A percentile compares a stretch with the other conserved stretches of the same genome.
Conservation (phyloP, 2,888 invertebrate species). For the Nomada hirtipes region DNA sequence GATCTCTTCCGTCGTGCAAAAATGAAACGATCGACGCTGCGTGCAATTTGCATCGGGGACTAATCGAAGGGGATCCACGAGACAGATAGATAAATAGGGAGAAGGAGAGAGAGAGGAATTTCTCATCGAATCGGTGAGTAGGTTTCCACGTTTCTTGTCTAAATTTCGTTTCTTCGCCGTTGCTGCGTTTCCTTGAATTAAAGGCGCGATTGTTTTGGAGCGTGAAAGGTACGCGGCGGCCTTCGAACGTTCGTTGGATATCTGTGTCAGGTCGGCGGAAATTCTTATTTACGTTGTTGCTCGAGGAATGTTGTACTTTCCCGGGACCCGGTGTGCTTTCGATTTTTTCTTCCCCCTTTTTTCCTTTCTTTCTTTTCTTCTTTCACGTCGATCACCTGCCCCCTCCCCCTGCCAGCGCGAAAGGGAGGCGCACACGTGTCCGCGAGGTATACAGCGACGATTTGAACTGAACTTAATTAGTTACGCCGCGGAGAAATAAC, state of each 20-base stretch:
- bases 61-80: slow-evolving; percentile 5
- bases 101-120: not conserved
- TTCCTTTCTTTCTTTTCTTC: not conserved
- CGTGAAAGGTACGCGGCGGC: slow-evolving; percentile 60
- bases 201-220: slow-evolving; percentile 59
- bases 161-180: not conserved
- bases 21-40: slow-evolving; percentile 16
- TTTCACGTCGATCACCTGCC: not conserved
- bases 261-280: slow-evolving; percentile 50
- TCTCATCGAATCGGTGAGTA: slow-evolving; percentile 45
- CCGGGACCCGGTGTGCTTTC: slow-evolving; percentile 21
- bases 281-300: slow-evolving; percentile 54
- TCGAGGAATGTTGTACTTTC: slow-evolving; percentile 49
- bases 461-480: too few species aligned
- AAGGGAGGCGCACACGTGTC: not conserved
- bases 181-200: slow-evolving; percentile 40
- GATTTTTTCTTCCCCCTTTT: slow-evolving; percentile 6
- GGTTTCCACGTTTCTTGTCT: not conserved
- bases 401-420: not conserved
- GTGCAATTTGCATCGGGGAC: not conserved
- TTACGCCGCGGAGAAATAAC: too few species aligned
- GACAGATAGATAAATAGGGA: too few species aligned
- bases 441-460: too few species aligned
- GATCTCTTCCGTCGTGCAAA: not conserved
- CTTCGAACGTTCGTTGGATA: slow-evolving; percentile 50